These are phyloP conservation scores for Zygothrica quintamaculata DNA, from an alignment of 2,888 invertebrate species.

Conservation along the genomic window DNA sequence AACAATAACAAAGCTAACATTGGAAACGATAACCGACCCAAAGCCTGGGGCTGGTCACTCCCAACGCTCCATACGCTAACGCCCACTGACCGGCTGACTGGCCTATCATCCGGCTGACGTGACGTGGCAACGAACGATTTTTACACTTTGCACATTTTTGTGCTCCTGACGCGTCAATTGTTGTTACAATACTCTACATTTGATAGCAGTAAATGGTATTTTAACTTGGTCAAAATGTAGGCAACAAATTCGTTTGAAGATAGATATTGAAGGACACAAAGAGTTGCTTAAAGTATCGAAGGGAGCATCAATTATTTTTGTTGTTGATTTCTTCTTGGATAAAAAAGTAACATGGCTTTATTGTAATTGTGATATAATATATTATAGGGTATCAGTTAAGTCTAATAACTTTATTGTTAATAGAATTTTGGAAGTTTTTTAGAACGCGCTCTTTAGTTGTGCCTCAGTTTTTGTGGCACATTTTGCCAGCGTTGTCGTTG, in stretches of 20 bases:
- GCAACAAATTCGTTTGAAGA: no score
- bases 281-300: no score
- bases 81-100: slow-evolving; percentile 46
- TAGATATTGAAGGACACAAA: no score
- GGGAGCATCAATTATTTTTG: no score
- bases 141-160: slow-evolving; percentile 73
- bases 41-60: slow-evolving; percentile 51
- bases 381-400: slow-evolving; percentile 14
- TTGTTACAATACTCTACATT: slow-evolving; percentile 28
- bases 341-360: no score
- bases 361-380: not conserved
- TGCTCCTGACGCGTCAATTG: slow-evolving; percentile 41
- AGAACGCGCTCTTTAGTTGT: slow-evolving; percentile 58
- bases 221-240: not conserved
- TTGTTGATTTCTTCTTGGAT: no score
- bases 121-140: slow-evolving; percentile 74
- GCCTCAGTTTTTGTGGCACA: slow-evolving; percentile 53
- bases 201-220: not conserved
- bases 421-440: slow-evolving; percentile 37
- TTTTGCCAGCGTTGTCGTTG: slow-evolving; percentile 53
- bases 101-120: slow-evolving; percentile 73
- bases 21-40: slow-evolving; percentile 55
- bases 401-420: slow-evolving; percentile 11
- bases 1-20: slow-evolving; percentile 30
- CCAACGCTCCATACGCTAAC: slow-evolving; percentile 51